Conservation (phyloP, 2,888 invertebrate species). For the Laothoe populi region DNA sequence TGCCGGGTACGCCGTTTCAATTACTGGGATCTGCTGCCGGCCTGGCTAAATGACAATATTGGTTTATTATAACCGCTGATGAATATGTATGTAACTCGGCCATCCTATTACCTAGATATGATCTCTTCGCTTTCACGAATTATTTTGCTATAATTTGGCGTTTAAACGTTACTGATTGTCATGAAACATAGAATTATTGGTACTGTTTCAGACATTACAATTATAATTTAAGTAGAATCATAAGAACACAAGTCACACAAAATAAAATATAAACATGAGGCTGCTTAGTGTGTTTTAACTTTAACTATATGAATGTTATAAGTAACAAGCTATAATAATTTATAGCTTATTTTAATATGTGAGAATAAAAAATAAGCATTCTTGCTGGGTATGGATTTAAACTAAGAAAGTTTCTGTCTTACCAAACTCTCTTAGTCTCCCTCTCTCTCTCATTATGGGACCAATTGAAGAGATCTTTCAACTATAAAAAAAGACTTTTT, state of each 20-base stretch:
- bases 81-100: slow-evolving; percentile 50
- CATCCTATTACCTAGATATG: slow-evolving; percentile 18
- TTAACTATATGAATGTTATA: too few species aligned
- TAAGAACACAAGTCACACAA: too few species aligned
- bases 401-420: too few species aligned
- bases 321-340: too few species aligned
- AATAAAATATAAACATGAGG: too few species aligned
- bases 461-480: neutral
- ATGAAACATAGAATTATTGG: neutral
- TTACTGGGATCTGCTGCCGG: slow-evolving; percentile 61
- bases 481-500: neutral
- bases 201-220: too few species aligned
- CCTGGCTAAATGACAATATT: slow-evolving; percentile 66
- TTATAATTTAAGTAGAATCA: too few species aligned
- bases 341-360: too few species aligned
- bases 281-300: too few species aligned
- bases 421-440: too few species aligned
- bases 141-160: neutral
- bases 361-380: neutral
- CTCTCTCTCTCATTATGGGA: too few species aligned
- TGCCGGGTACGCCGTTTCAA: slow-evolving; percentile 69
- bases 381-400: too few species aligned
- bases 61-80: slow-evolving; percentile 65
- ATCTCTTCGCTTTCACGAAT: slow-evolving; percentile 25
- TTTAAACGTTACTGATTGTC: neutral